Evolutionary conservation across 2,797 vertebrate species (phyloP), one percentile per base, ranked within the genome.

Genomic region (Pogoniulus pusillus): DNA sequence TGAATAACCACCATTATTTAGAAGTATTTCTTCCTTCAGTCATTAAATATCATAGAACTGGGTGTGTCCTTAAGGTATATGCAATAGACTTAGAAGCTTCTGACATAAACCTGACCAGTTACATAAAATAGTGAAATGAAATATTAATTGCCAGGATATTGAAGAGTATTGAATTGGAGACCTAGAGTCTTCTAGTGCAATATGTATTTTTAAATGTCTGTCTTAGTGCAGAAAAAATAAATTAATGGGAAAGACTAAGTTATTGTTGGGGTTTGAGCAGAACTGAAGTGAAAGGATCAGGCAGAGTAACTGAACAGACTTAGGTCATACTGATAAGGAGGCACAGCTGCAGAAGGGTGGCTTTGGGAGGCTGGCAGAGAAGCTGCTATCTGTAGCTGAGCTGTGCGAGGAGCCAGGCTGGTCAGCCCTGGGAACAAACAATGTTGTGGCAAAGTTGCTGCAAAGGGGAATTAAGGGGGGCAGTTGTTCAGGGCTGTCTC

Each of bases 1-100:
- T 91, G 66, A 94, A 86, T 96, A 45, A 37, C 8, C 23, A 43
- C 30, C 32, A 51, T 87, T 90, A 76, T 64, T 76, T 76, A 41
- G 29, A 87, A 58, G 17, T 63, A 53, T 17, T 76, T 95, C 20
- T 82, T 80, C n/a, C 39, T 49, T 51, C 10, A 37, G 20, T 68
- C 41, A 88, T 60, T 82, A 64, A 85, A 43, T 62, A 53, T 22
- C 15, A 12, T 34, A 55, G 65, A 63, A 32, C 18, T 85, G 45
- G 4, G 1, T 57, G 16, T 65, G 54, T 6, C 13, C 23, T 82
- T 89, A 76, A 82, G 79, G 75, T 4, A 1, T 7, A 10, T 66
- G 43, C 34, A 79, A 19, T 8, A 69, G 51, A 26, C 10, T 19
- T 81, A 17, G 3, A 69, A 51, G 14, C 4, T 17, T 54, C 65